Percentiles rank a stretch among this genome's conserved stretches.
Conservation (phyloP, 2,888 invertebrate species). For the Pyrrhosoma nymphula region DNA sequence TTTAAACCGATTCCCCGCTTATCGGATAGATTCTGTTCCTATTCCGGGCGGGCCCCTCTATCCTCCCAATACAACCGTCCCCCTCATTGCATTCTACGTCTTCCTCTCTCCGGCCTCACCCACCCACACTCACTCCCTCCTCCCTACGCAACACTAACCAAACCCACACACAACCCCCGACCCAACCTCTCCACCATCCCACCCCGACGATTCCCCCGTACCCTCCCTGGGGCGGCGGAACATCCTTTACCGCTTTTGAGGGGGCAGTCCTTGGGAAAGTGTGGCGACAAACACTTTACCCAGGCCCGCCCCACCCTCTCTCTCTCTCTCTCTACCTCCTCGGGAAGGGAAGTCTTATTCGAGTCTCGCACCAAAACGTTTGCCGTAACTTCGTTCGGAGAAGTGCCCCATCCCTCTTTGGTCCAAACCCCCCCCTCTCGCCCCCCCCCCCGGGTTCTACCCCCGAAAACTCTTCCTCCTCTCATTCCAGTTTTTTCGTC, state of each 20-base stretch:
- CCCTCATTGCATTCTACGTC: slow-evolving; percentile 13
- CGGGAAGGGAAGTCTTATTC: not conserved
- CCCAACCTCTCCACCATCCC: not conserved
- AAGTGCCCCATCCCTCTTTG: not conserved
- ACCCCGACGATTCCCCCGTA: not conserved
- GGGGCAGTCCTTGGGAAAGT: slow-evolving; percentile 12
- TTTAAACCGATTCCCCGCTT: slow-evolving; percentile 16
- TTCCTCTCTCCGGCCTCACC: not conserved
- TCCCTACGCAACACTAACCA: no score
- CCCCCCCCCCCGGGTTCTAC: not conserved
- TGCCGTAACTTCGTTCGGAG: slow-evolving; percentile 12
- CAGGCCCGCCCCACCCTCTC: not conserved
- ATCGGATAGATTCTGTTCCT: slow-evolving; percentile 36
- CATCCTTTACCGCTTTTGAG: slow-evolving; percentile 31
- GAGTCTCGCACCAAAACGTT: slow-evolving; percentile 22
- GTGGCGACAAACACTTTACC: slow-evolving; percentile 26
- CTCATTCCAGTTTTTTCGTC: not conserved
- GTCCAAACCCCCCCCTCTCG: not conserved
- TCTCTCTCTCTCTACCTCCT: not conserved
- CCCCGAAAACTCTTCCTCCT: not conserved
- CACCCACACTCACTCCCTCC: not conserved
- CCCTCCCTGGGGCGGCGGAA: not conserved
- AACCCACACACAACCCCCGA: not conserved
- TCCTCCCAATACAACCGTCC: not conserved
- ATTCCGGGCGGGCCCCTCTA: not conserved